Percentiles rank a stretch among this genome's conserved stretches.
phyloP scores from a whole-genome alignment of 2,113 vertebrate genomes.

The Thalassarche chlororhynchos region DNA sequence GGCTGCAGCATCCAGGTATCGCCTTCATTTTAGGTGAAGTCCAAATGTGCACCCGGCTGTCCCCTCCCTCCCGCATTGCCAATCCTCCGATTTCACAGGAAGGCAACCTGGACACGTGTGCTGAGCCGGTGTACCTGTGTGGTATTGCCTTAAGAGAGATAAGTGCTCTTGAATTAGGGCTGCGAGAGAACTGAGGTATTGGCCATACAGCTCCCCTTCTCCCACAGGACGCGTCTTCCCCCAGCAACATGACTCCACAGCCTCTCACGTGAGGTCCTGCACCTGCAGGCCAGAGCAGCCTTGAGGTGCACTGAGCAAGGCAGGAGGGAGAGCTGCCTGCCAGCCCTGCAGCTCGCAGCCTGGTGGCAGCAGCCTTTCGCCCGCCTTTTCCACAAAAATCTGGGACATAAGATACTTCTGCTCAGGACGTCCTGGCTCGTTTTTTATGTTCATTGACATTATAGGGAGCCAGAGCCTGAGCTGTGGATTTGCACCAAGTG shows the following conservation, averaged over 20 bases:
- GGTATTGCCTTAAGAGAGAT: background rate
- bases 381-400: background rate
- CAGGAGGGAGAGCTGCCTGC: background rate
- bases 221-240: background rate
- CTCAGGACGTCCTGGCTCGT: background rate
- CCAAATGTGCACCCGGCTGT: background rate
- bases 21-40: background rate
- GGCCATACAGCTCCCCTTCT: fast-evolving
- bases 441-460: fast-evolving
- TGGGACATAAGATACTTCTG: background rate
- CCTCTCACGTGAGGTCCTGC: fast-evolving
- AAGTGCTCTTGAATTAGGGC: background rate
- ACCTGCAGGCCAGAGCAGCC: fast-evolving
- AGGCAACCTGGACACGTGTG: fast-evolving
- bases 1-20: background rate
- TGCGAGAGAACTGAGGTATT: background rate
- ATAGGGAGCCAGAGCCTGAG: background rate
- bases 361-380: background rate
- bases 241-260: background rate
- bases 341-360: fast-evolving
- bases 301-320: fast-evolving
- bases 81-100: background rate
- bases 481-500: background rate
- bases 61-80: background rate
- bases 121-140: background rate